Percentiles rank a stretch among this genome's conserved stretches.
phyloP scores from a whole-genome alignment of 2,797 vertebrate genomes.

The Gymnothorax javanicus region DNA sequence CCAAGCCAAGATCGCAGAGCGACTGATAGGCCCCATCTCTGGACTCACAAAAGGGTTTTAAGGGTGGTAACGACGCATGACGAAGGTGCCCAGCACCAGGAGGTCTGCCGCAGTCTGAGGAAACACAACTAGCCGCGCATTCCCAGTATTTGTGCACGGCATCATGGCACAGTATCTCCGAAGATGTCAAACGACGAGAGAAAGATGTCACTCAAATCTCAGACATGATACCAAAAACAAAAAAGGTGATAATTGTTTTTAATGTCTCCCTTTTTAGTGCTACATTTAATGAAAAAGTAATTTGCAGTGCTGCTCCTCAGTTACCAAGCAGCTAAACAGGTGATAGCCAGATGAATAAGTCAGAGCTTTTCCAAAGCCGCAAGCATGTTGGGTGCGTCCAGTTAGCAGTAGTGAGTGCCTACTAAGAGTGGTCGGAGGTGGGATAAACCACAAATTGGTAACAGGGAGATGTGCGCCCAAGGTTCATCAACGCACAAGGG shows the following conservation, averaged over 20 bases:
- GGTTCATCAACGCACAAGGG: too few relatives aligned
- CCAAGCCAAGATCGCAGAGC: background rate
- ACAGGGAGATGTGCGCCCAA: too few relatives aligned
- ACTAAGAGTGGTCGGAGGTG: too few relatives aligned
- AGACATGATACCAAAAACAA: background rate
- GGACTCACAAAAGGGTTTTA: constrained; percentile 10
- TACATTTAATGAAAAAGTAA: background rate
- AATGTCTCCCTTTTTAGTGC: background rate
- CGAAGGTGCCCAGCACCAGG: background rate
- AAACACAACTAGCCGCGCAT: background rate
- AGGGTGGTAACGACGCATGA: background rate
- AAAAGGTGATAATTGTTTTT: background rate
- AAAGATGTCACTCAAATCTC: background rate
- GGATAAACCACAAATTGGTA: too few relatives aligned
- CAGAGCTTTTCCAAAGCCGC: too few relatives aligned
- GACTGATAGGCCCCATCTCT: background rate
- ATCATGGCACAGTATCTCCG: background rate
- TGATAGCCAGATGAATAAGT: too few relatives aligned
- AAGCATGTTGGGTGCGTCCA: too few relatives aligned
- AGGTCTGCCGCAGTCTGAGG: background rate
- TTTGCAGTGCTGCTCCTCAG: background rate
- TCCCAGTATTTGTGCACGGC: background rate
- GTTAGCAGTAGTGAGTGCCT: too few relatives aligned
- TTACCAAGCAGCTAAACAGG: background rate
- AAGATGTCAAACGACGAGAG: background rate